A percentile compares a stretch with the other conserved stretches of the same genome.
Evolutionary conservation across 2,888 invertebrate species (phyloP).

Genomic region (Hemithea aestivaria): DNA sequence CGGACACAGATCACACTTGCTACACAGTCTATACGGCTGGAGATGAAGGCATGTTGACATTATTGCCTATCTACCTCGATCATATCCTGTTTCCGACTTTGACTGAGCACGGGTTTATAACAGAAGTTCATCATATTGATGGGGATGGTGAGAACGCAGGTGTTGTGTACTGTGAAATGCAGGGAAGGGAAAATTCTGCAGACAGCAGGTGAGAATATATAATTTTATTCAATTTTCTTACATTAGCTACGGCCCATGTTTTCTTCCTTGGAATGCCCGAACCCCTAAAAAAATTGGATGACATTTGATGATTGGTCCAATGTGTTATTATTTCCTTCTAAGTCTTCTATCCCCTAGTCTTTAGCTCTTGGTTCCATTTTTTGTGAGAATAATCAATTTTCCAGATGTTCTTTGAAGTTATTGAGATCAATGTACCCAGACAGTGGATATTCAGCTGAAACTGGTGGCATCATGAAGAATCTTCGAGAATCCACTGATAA

Average conservation of each 20-base stretch:
- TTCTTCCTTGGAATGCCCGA: too few species aligned
- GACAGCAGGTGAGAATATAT: conserved; percentile 81
- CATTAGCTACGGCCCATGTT: too few species aligned
- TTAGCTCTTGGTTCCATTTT: too few species aligned
- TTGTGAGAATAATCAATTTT: too few species aligned
- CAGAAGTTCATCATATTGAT: conserved; percentile 95
- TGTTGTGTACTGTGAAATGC: conserved; percentile 98
- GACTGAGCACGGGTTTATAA: conserved; percentile 88
- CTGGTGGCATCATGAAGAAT: conserved; percentile 92
- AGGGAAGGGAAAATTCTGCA: conserved; percentile 89
- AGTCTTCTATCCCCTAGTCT: too few species aligned
- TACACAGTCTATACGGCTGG: conserved; percentile 92
- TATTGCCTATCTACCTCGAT: conserved; percentile 95
- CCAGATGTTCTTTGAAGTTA: conserved; percentile 81
- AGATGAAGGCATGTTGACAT: conserved; percentile 90
- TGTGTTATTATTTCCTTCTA: too few species aligned
- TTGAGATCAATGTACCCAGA: conserved; percentile 87
- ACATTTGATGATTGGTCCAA: too few species aligned
- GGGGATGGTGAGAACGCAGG: conserved; percentile 94
- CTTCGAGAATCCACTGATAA: conserved; percentile 89
- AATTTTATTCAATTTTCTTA: too few species aligned
- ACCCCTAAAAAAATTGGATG: too few species aligned
- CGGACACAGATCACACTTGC: conserved; percentile 91
- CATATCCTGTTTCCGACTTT: conserved; percentile 92
- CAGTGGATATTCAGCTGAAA: conserved; percentile 89